Evolutionary conservation across 2,888 invertebrate species (phyloP), one percentile per base, ranked within the genome.

Genomic region (Cephus runcator): DNA sequence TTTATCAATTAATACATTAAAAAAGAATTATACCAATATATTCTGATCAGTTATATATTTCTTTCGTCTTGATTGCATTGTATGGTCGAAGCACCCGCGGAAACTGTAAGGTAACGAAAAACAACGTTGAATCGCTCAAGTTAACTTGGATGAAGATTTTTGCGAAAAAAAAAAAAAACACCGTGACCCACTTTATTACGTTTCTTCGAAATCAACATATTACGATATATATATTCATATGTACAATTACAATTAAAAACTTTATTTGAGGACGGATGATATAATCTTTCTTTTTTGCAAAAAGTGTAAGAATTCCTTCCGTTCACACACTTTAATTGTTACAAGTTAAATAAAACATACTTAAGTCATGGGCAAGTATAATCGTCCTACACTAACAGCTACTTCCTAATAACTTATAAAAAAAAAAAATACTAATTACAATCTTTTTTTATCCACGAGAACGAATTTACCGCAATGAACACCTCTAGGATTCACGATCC

Each of bases 281-380:
- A 31, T 12, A 69, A 33, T 69, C 15, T 30, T 69, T 15, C 1
- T 33, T 33, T 33, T 30, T 30, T 33, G 69, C 4, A 30, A 69
- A 69, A 30, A 33, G 69, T 69, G 33, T 69, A 40, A 40, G 15
- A 40, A 40, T 40, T 6, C 15, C 40, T 40, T 40, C 40, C 15
- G 40, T 40, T 40, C 40, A 0, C 40, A 69, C 69, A 69, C 69
- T 69, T 69, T 4, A 69, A 69, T 69, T 33, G 73, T 69, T 86
- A 87, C 84, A 83, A 87, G 85, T 88, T 90, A 88, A 90, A 89
- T 88, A 88, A 86, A 82, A 87, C 84, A 84, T 84, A 84, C 80
- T 87, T 86, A 88, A 89, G 89, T 90, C 90, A 90, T 90, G 89
- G 91, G 91, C 90, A 90, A 90, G 90, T 90, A 89, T 85, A 87